Percentiles rank a stretch among this genome's conserved stretches.
phyloP scores from a whole-genome alignment of 2,113 vertebrate species.

The Ciconia maguari region DNA sequence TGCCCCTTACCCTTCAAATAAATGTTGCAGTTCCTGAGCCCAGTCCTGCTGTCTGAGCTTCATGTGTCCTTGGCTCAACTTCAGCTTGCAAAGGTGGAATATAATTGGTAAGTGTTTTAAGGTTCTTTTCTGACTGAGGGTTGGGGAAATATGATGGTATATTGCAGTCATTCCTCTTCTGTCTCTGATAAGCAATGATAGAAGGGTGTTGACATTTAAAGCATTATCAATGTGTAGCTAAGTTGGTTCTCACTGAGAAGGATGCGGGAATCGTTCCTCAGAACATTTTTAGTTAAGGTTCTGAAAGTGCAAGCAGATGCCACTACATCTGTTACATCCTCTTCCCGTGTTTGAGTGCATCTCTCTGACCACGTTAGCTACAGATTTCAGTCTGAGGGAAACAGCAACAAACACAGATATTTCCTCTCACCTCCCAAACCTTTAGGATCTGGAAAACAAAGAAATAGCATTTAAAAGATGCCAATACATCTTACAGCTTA shows the following conservation, averaged over 20 bases:
- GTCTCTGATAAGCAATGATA: background rate
- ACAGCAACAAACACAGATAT: background rate
- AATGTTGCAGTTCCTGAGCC: background rate
- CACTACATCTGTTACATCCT: slow-evolving; percentile 20
- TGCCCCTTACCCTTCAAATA: background rate
- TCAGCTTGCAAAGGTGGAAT: background rate
- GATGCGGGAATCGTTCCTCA: background rate
- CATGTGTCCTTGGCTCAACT: background rate
- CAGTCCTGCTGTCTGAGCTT: background rate
- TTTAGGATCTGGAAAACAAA: background rate
- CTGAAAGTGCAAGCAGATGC: slow-evolving; percentile 44
- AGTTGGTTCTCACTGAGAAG: slow-evolving; percentile 2
- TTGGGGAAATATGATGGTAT: background rate
- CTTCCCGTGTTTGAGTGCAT: background rate
- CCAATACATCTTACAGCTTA: background rate
- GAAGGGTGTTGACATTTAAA: slow-evolving; percentile 33
- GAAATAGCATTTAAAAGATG: background rate
- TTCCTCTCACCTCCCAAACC: background rate
- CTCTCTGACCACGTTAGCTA: background rate
- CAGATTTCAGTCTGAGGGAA: background rate
- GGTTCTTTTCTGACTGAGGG: background rate
- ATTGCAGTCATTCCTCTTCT: background rate
- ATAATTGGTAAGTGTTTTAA: background rate
- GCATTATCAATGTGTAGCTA: background rate
- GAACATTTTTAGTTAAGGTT: slow-evolving; percentile 34